Evolutionary conservation across 2,797 vertebrate genomes (phyloP), one percentile per base, ranked within the genome.

Genomic region (Cyprinella venusta): DNA sequence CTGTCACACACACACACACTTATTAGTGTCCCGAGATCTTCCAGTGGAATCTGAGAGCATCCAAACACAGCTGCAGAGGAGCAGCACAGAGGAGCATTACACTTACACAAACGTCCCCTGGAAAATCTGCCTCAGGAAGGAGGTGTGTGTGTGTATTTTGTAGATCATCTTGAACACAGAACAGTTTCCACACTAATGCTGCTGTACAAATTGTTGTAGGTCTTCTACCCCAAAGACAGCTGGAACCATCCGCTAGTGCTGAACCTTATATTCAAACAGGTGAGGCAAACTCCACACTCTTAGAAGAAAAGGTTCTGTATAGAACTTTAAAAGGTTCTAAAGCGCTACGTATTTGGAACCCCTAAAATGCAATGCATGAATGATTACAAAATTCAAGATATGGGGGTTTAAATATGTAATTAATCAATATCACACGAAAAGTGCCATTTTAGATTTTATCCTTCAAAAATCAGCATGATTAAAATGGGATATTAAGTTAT

Each of bases 231-330:
- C 24, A 98, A 96, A 89, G 97, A 99, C 87, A 96, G 87, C 89
- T 95, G 96, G 94, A 97, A 94, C 91, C 95, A 94, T 86, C 96
- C 97, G 0, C 89, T 99, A 76, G 94, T 97, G 80, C 91, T 99
- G 0, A 96, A 99, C 87, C 96, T 99, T 81, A 94, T 99, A 89
- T 99, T 99, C 92, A 96, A 96, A 89, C 98, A 99, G 96, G 98
- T 99, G 88, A 64, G 64, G 33, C 9, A 0, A 12, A 26, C n/a
- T 12, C 42, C 16, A 50, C 40, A n/a, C n/a, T n/a, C n/a, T n/a
- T n/a, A n/a, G n/a, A n/a, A n/a, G n/a, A n/a, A n/a, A n/a, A n/a
- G n/a, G n/a, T n/a, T n/a, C n/a, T n/a, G n/a, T n/a, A n/a, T n/a
- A n/a, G n/a, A n/a, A n/a, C n/a, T n/a, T n/a, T n/a, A n/a, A n/a